Evolutionary conservation across 2,888 invertebrate species (phyloP).

Genomic region (Drosophila lacicola): DNA sequence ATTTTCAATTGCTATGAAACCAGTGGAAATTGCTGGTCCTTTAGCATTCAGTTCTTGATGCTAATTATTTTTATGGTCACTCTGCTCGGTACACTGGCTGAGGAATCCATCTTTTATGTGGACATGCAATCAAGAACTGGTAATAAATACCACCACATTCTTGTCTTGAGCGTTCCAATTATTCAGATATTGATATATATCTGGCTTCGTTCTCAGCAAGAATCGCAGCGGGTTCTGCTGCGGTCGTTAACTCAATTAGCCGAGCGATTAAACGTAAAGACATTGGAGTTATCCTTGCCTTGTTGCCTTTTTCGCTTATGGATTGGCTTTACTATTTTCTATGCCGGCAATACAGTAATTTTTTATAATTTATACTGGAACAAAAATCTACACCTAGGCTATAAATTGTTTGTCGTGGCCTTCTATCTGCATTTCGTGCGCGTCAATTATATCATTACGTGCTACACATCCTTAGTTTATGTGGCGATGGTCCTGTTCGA

Average conservation of each 20-base stretch:
- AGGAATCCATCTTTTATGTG: not conserved
- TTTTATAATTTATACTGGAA: not conserved
- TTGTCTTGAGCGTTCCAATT: not conserved
- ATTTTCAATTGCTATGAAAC: slow-evolving; percentile 11
- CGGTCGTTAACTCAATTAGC: slow-evolving; percentile 14
- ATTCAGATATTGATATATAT: slow-evolving; percentile 11
- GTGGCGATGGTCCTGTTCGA: slow-evolving; percentile 12
- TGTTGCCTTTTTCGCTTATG: slow-evolving; percentile 33
- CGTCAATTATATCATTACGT: slow-evolving; percentile 17
- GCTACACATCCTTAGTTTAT: slow-evolving; percentile 31
- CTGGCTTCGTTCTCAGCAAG: slow-evolving; percentile 33
- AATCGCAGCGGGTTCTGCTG: slow-evolving; percentile 19
- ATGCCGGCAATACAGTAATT: not conserved
- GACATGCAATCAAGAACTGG: slow-evolving; percentile 18
- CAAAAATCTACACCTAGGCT: not conserved
- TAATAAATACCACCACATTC: not conserved
- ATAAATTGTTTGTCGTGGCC: not conserved
- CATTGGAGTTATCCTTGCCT: slow-evolving; percentile 11
- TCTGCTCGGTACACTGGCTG: no score
- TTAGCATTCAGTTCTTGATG: slow-evolving; percentile 1
- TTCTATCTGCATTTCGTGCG: slow-evolving; percentile 9
- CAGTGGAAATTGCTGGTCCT: slow-evolving; percentile 5
- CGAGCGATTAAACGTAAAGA: slow-evolving; percentile 17
- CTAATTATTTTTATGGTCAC: not conserved
- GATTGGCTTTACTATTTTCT: slow-evolving; percentile 1